A percentile compares a stretch with the other conserved stretches of the same genome.
These are phyloP conservation scores for Pammene fasciana DNA, from an alignment of 2,888 invertebrate genomes.

Conservation along the genomic window DNA sequence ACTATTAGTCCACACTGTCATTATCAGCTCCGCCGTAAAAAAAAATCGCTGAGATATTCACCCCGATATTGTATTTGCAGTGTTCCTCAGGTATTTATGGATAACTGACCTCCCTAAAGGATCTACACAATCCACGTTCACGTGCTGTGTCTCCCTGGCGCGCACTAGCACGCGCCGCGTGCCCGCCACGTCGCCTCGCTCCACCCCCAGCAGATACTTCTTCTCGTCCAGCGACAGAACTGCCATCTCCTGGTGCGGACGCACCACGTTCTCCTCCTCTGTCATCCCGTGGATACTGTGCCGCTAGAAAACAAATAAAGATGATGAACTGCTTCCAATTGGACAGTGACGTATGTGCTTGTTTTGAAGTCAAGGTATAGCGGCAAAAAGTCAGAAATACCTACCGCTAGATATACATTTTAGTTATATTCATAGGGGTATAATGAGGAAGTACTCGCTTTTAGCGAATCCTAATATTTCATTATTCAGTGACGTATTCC, in stretches of 20 bases:
- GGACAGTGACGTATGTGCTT: neutral
- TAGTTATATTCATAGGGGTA: neutral
- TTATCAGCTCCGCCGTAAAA: too few relatives aligned
- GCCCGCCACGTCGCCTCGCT: slow-evolving; percentile 97
- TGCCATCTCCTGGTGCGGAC: slow-evolving; percentile 94
- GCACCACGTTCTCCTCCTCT: slow-evolving; percentile 94
- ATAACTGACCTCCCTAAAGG: slow-evolving; percentile 87
- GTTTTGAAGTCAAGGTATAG: neutral
- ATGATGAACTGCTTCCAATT: neutral
- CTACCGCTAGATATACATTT: neutral
- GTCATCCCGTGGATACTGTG: slow-evolving; percentile 96
- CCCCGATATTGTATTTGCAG: too few relatives aligned
- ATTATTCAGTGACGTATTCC: slow-evolving; percentile 18
- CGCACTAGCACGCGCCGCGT: slow-evolving; percentile 92
- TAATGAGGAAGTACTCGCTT: slow-evolving; percentile 5
- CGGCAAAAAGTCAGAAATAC: neutral
- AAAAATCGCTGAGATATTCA: too few relatives aligned
- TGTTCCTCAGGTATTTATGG: too few relatives aligned
- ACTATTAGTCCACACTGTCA: too few relatives aligned
- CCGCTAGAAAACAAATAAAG: slow-evolving; percentile 77
- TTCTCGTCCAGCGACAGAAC: slow-evolving; percentile 94
- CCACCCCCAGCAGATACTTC: slow-evolving; percentile 96
- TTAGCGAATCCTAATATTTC: slow-evolving; percentile 18
- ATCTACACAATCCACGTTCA: slow-evolving; percentile 98
- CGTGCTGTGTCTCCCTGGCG: slow-evolving; percentile 89